Evolutionary conservation across 2,888 invertebrate species (phyloP).

Genomic region (Synergus laeviventris): DNA sequence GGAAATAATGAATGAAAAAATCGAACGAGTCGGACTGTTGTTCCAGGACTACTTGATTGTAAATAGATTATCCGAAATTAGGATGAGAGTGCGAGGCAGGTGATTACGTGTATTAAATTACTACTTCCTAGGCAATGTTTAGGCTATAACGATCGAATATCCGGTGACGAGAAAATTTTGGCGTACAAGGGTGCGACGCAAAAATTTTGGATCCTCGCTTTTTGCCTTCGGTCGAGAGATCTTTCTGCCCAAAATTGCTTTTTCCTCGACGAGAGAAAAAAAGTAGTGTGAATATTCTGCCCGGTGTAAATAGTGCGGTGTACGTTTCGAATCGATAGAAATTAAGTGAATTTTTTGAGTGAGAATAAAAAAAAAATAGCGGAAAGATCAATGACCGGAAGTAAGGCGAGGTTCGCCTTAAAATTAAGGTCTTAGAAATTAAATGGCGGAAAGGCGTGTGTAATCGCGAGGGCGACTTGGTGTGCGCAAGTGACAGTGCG

Average conservation of each 20-base stretch:
- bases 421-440: slow-evolving; percentile 71
- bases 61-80: slow-evolving; percentile 26
- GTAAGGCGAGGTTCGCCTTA: slow-evolving; percentile 67
- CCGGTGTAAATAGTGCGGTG: slow-evolving; percentile 58
- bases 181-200: slow-evolving; percentile 39
- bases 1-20: slow-evolving; percentile 22
- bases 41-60: slow-evolving; percentile 39
- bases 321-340: slow-evolving; percentile 40
- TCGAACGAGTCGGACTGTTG: slow-evolving; percentile 20
- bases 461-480: slow-evolving; percentile 59
- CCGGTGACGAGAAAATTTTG: slow-evolving; percentile 26
- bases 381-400: slow-evolving; percentile 66
- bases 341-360: slow-evolving; percentile 33
- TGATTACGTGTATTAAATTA: slow-evolving; percentile 38
- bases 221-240: slow-evolving; percentile 47
- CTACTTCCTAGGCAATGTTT: slow-evolving; percentile 39
- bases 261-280: slow-evolving; percentile 33
- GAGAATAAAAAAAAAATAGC: slow-evolving; percentile 18
- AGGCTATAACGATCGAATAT: slow-evolving; percentile 37
- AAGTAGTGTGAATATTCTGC: slow-evolving; percentile 52
- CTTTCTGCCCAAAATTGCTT: slow-evolving; percentile 47
- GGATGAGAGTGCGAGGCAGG: slow-evolving; percentile 28
- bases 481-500: slow-evolving; percentile 54
- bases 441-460: slow-evolving; percentile 65
- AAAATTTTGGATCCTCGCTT: slow-evolving; percentile 30